Conservation (phyloP, 37 sponge, comb jelly and placozoan species). For the Lycopodina hypogea region DNA sequence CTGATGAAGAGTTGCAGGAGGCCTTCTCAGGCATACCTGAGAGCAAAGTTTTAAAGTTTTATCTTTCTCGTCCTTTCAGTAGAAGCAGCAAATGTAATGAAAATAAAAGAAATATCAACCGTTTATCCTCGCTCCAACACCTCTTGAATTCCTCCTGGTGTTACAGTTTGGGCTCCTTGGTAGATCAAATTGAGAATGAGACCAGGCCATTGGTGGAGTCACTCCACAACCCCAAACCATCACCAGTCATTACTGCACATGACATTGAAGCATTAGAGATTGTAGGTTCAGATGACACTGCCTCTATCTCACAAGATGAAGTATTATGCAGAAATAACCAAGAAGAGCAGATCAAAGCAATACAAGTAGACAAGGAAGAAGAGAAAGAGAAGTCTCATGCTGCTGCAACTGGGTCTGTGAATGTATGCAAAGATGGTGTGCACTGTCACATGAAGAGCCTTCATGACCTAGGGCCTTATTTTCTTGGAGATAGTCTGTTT, state of each 20-base stretch:
- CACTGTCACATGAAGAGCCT: neutral
- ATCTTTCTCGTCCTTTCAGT: no score
- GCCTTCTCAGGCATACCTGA: slow-evolving; percentile 19
- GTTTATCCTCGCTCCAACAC: neutral
- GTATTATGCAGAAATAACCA: no score
- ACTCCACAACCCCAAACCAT: neutral
- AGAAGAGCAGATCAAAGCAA: neutral
- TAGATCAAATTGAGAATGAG: neutral
- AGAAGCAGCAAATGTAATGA: no score
- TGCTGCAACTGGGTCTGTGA: neutral
- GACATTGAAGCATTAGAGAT: neutral
- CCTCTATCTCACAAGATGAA: neutral
- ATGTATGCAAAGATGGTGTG: neutral
- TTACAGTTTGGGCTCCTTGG: no score
- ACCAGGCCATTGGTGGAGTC: neutral
- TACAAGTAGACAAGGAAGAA: slow-evolving; percentile 6
- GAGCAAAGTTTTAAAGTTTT: slow-evolving; percentile 17
- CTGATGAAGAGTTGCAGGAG: slow-evolving; percentile 37
- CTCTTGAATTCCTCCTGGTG: slow-evolving; percentile 2
- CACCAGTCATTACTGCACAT: neutral
- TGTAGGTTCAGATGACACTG: neutral
- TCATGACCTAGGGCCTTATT: neutral
- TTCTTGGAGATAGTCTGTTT: no score
- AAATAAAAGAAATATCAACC: no score
- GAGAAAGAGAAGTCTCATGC: slow-evolving; percentile 2